Percentiles rank a stretch among this genome's conserved stretches.
These are phyloP conservation scores for Scomber scombrus DNA, from an alignment of 2,113 vertebrate species.

Conservation along the genomic window DNA sequence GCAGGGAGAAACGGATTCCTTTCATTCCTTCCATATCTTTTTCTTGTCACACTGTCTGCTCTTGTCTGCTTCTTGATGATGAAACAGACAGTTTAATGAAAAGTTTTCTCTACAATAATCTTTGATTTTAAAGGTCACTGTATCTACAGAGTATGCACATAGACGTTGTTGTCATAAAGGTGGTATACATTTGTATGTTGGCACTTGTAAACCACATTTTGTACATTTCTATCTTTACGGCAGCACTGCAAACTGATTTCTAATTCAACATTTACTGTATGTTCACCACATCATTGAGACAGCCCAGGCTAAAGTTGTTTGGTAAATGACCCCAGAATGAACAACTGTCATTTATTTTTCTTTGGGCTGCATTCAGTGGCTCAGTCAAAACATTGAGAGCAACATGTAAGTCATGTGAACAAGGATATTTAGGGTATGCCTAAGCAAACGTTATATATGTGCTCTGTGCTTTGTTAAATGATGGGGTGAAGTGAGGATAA, in stretches of 20 bases:
- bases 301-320: background rate
- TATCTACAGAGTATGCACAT: background rate
- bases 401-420: background rate
- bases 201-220: background rate
- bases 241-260: background rate
- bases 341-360: too few relatives aligned
- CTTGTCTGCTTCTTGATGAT: constrained; percentile 33
- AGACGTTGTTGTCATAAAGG: background rate
- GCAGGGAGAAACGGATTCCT: constrained; percentile 7
- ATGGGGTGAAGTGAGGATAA: constrained; percentile 24
- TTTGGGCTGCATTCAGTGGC: background rate
- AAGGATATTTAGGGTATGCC: background rate
- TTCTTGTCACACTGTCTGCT: constrained; percentile 33
- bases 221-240: background rate
- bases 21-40: constrained; percentile 13
- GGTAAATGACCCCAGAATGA: background rate
- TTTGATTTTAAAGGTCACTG: too few relatives aligned
- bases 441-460: background rate
- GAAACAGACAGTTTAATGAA: constrained; percentile 18
- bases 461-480: background rate
- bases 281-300: background rate
- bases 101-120: background rate
- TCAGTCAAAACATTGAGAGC: background rate
- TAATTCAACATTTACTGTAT: background rate
- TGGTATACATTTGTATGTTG: background rate